phyloP scores from a whole-genome alignment of 2,888 invertebrate species.

The Ashinkailepas kermadecensis region DNA sequence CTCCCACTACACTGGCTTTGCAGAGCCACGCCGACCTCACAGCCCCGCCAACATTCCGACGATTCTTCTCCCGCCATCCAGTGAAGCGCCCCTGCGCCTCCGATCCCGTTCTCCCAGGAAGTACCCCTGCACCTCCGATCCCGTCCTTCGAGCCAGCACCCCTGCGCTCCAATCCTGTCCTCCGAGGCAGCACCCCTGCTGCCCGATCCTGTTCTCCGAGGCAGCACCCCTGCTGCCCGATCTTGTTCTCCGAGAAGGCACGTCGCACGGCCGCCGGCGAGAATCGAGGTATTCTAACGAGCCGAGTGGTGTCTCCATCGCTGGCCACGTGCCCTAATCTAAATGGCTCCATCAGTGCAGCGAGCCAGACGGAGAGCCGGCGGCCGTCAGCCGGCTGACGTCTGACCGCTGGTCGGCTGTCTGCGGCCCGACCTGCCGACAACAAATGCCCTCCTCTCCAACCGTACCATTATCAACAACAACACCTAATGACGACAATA shows the following conservation, averaged over 20 bases:
- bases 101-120: neutral
- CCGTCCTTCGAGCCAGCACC: too few species aligned
- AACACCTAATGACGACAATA: neutral
- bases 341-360: neutral
- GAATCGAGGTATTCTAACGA: neutral
- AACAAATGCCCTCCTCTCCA: neutral
- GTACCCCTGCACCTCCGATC: neutral
- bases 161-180: too few species aligned
- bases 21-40: too few species aligned
- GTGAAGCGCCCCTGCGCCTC: too few species aligned
- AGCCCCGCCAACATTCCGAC: too few species aligned
- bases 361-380: neutral
- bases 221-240: neutral
- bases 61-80: too few species aligned
- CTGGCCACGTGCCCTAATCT: constrained; percentile 10
- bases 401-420: neutral
- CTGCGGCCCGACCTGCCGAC: neutral
- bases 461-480: neutral
- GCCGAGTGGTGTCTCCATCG: neutral
- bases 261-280: too few species aligned
- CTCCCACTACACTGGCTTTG: too few species aligned
- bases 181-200: too few species aligned
- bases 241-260: too few species aligned
- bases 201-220: too few species aligned
- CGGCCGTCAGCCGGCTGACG: neutral